Evolutionary conservation across 2,888 invertebrate species (phyloP), one percentile per base, ranked within the genome.

Genomic region (Phengaris alcon): DNA sequence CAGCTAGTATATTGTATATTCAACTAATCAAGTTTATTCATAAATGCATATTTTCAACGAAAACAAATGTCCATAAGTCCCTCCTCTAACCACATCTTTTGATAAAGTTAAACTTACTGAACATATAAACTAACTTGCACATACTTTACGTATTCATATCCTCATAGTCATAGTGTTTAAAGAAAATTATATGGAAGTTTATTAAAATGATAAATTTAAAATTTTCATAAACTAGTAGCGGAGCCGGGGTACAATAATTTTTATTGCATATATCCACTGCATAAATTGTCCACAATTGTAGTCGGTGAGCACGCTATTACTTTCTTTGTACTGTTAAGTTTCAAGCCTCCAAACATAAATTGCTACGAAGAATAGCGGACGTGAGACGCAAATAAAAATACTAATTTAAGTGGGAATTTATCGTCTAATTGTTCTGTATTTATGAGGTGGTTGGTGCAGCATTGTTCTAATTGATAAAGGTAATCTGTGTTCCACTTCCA

Each of bases 331-430:
- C 87, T 89, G 89, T 88, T 89, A 85, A 84, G 86, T 86, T 89
- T 89, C 87, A 88, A 88, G 88, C 89, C 87, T 87, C 82, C 82
- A 83, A 85, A 87, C 86, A 90, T 90, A 90, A 89, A 90, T 90
- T 86, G 84, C 81, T 84, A 84, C 82, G 82, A 83, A 76, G 85
- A 85, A 85, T 82, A 84, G 84, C 85, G 84, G 81, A 90, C 90
- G 88, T 90, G 90, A 91, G 84, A 88, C 84, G 89, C 87, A 88
- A 89, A 90, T 88, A 90, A 90, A 90, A 90, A 88, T 87, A 89
- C 88, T 87, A 87, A 90, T 90, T 87, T 86, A 87, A 87, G 85
- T 82, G 84, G 82, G 84, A 86, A 90, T 90, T 90, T 90, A 90
- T 90, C 83, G 87, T 87, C 85, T 90, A 89, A 91, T 90, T 90